Evolutionary conservation across 92 coral and sea anemone species (phyloP).

Genomic region (Parazoanthus darwini): DNA sequence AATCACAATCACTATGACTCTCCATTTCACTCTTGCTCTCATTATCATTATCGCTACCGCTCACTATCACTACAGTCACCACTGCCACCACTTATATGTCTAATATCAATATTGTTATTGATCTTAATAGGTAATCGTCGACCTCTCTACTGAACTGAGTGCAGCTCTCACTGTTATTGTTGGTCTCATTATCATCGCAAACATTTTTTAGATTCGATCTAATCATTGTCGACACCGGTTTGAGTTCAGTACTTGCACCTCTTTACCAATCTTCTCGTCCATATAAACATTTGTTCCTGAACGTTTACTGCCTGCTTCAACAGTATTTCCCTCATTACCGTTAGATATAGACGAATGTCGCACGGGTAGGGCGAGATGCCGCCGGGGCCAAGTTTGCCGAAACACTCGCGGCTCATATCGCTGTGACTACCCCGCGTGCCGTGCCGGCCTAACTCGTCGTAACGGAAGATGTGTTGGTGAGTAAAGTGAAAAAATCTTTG

Average conservation of each 20-base stretch:
- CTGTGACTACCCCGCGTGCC: neutral
- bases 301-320: neutral
- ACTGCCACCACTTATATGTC: too few species aligned
- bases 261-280: neutral
- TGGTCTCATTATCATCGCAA: too few species aligned
- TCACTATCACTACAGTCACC: too few species aligned
- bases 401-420: neutral
- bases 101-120: too few species aligned
- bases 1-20: too few species aligned
- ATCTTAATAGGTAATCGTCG: neutral
- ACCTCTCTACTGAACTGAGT: too few species aligned
- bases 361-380: neutral
- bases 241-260: neutral
- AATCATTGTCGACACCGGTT: neutral
- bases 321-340: neutral
- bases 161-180: too few species aligned
- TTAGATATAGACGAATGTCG: constrained; percentile 16
- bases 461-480: constrained; percentile 12
- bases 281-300: too few species aligned
- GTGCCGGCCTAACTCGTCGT: neutral
- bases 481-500: neutral
- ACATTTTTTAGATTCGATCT: too few species aligned
- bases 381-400: neutral
- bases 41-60: too few species aligned
- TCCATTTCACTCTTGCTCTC: too few species aligned